These are phyloP conservation scores for Myodes glareolus DNA, from an alignment of 2,113 vertebrate species.

Conservation along the genomic window DNA sequence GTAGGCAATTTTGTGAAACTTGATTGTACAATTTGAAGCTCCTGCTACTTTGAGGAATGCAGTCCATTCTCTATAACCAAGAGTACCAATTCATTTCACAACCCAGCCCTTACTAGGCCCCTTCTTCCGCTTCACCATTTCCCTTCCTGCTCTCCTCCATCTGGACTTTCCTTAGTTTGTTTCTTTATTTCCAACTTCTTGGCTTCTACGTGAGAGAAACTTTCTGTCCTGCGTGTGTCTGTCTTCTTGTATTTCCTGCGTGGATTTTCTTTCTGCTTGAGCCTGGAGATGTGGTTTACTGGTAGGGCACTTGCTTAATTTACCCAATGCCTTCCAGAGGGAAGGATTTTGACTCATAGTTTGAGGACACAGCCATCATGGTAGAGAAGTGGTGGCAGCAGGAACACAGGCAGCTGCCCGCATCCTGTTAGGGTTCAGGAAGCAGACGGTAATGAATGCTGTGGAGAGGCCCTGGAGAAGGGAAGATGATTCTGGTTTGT, in stretches of 20 bases:
- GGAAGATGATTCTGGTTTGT: too few relatives aligned
- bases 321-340: neutral
- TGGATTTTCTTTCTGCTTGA: neutral
- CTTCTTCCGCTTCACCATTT: neutral
- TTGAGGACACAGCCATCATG: too few relatives aligned
- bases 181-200: neutral
- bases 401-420: too few relatives aligned
- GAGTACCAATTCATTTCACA: neutral
- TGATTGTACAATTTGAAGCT: neutral
- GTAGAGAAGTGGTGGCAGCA: too few relatives aligned
- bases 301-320: neutral
- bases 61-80: neutral
- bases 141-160: neutral
- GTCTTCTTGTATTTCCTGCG: neutral
- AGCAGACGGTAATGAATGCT: too few relatives aligned
- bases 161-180: neutral
- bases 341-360: too few relatives aligned
- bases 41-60: neutral
- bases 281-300: neutral
- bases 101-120: neutral
- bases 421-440: too few relatives aligned
- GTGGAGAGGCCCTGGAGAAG: neutral
- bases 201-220: fast-evolving
- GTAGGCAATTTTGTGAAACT: neutral
- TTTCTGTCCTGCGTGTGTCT: too few relatives aligned